Evolutionary conservation across 1,140 invertebrate species (phyloP).

Genomic region (Drosophila melanica): DNA sequence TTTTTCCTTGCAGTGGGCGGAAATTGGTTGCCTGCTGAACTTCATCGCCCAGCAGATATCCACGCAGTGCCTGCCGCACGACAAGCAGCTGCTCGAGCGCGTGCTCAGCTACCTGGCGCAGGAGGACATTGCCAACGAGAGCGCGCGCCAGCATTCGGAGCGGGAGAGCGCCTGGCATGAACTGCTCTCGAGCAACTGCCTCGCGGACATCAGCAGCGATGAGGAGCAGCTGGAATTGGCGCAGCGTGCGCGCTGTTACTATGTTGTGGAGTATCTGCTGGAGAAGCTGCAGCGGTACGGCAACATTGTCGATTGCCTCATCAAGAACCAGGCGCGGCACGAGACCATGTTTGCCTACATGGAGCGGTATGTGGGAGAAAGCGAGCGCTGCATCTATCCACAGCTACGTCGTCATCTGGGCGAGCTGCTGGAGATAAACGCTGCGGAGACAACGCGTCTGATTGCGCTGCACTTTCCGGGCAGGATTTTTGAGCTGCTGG

Average conservation of each 20-base stretch:
- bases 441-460: conserved; percentile 85
- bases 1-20: conserved; percentile 81
- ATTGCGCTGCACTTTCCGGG: conserved; percentile 85
- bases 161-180: conserved; percentile 92
- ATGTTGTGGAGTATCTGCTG: conserved; percentile 84
- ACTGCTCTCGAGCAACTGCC: conserved; percentile 88
- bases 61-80: conserved; percentile 83
- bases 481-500: conserved; percentile 78
- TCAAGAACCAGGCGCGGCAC: conserved; percentile 86
- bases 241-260: conserved; percentile 83
- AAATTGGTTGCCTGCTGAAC: conserved; percentile 85
- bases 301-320: conserved; percentile 84
- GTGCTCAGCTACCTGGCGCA: conserved; percentile 84
- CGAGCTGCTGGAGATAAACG: conserved; percentile 83
- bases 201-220: conserved; percentile 85
- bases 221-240: conserved; percentile 83
- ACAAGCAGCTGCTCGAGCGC: conserved; percentile 81
- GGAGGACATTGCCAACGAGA: conserved; percentile 81
- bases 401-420: conserved; percentile 84
- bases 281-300: conserved; percentile 84
- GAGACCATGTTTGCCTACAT: conserved; percentile 91
- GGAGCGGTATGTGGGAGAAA: conserved; percentile 87
- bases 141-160: conserved; percentile 86
- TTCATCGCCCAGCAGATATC: conserved; percentile 85
- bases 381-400: conserved; percentile 84